Base-by-base conservation (phyloP, 2,797 vertebrate genomes). In the Melanotaenia maccullochi region DNA sequence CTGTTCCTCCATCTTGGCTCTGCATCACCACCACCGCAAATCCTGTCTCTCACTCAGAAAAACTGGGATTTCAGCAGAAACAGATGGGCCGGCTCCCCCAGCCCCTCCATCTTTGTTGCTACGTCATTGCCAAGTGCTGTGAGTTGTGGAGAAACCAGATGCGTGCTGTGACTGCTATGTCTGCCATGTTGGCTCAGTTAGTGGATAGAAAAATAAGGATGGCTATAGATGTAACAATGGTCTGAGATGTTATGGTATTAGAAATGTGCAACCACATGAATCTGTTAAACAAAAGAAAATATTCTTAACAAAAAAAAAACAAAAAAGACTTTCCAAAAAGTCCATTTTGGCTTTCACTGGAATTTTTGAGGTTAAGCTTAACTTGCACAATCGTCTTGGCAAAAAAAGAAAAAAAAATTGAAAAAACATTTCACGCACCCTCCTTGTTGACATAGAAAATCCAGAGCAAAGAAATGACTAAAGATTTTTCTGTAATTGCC, bases 1-100 rank as follows among this genome's bases (percentile, higher is more conserved):
- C 77, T 69, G 76, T 68, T 90, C 88, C 82, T 84, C 87, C 87
- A 85, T 89, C 82, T 89, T 92, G 91, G 87, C 87, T 91, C 83
- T 72, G 82, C 87, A 82, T 81, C 87, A 88, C 76, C 89, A 82
- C 81, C 85, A 79, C 87, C 78, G 30, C 84, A 84, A 72, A 85
- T 76, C 78, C 86, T 60, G 71, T 84, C 83, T 85, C 84, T 83
- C 83, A 74, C 81, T 87, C 49, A 1, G 57, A 87, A 81, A 87
- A 89, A 88, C 79, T 60, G 73, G 68, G 71, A 75, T 81, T 88
- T 89, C 82, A 87, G 83, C 87, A 86, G 86, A 86, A 89, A 87
- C 86, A 92, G 86, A 89, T 87, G 87, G 80, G 71, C 32, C 78
- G 7, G 81, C 83, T 68, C 77, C 75, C 58, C 66, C 57, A 11